phyloP scores from a whole-genome alignment of 2,113 vertebrate species.

The Chlamydotis undulata region DNA sequence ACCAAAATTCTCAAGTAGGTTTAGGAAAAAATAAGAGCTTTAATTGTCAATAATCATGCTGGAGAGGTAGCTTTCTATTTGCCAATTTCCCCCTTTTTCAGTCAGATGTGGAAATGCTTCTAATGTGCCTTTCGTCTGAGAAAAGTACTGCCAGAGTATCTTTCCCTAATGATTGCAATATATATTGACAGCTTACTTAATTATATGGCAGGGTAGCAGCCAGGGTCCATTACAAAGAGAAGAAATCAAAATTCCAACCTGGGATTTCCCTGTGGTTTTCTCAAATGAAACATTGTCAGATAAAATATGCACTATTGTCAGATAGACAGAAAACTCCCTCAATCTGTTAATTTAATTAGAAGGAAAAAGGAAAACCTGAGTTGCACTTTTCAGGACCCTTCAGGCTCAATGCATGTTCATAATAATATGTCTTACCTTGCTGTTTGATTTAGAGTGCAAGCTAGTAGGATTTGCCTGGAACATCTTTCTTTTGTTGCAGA shows the following conservation, averaged over 20 bases:
- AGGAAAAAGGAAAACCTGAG: not conserved
- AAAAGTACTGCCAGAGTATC: not conserved
- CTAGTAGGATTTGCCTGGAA: not conserved
- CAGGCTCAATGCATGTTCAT: not conserved
- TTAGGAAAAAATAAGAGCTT: not conserved
- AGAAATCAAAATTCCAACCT: slow-evolving; percentile 38
- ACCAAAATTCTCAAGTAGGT: not conserved
- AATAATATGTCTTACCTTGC: not conserved
- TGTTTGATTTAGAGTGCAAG: slow-evolving; percentile 16
- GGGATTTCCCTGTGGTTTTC: slow-evolving; percentile 14
- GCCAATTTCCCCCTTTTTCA: not conserved
- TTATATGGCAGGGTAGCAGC: not conserved
- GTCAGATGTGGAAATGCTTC: not conserved
- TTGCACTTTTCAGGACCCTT: not conserved
- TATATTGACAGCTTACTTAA: slow-evolving; percentile 31
- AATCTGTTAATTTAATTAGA: slow-evolving; percentile 32
- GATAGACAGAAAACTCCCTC: not conserved
- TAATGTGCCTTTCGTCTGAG: not conserved
- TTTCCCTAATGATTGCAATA: not conserved
- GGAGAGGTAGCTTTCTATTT: not conserved
- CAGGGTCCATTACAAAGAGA: not conserved
- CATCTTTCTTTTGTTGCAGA: not conserved
- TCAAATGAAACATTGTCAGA: not conserved
- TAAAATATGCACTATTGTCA: not conserved
- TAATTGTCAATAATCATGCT: not conserved